Conservation (phyloP, 1,140 invertebrate genomes). For the Lepidurus packardi region DNA sequence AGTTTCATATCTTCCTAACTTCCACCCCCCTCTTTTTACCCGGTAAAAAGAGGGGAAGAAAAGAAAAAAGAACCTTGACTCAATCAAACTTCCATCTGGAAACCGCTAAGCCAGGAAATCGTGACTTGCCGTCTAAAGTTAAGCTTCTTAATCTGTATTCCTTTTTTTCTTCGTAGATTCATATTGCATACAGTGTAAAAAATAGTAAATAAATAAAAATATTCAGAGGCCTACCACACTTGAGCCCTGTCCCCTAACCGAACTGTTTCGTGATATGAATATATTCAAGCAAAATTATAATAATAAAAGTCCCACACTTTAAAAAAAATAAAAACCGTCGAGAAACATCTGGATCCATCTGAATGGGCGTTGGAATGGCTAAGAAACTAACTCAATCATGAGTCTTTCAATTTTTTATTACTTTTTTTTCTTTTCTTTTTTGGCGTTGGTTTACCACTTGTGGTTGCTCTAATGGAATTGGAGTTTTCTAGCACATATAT, state of each 20-base stretch:
- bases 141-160: conserved; percentile 11
- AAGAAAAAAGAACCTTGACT: not conserved
- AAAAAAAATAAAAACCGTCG: not conserved
- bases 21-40: not conserved
- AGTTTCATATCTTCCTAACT: not conserved
- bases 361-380: not conserved
- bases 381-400: not conserved
- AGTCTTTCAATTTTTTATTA: no score
- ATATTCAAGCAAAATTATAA: no score
- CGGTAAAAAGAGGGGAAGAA: not conserved
- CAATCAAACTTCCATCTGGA: conserved; percentile 19
- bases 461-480: no score
- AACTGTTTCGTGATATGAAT: no score
- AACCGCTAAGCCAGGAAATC: conserved; percentile 10
- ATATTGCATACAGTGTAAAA: not conserved
- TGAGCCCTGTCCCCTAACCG: no score
- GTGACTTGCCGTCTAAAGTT: conserved; percentile 5
- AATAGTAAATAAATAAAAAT: not conserved
- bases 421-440: no score
- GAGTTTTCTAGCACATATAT: no score
- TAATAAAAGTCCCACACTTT: not conserved
- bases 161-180: not conserved
- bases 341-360: not conserved
- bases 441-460: no score
- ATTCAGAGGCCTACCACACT: no score